phyloP scores from a whole-genome alignment of 2,888 invertebrate species.

The Masnerella sp. region DNA sequence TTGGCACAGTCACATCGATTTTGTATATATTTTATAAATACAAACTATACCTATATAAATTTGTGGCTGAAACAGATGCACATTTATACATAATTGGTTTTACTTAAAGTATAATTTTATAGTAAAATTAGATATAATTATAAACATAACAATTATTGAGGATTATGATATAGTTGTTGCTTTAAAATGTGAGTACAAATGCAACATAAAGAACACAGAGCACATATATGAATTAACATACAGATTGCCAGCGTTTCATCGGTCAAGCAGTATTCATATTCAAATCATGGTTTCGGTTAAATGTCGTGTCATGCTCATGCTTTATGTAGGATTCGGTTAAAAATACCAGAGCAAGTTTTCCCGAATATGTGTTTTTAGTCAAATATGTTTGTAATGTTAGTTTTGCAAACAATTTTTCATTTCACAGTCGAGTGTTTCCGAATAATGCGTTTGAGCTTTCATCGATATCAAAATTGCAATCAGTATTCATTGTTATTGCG shows the following conservation, averaged over 20 bases:
- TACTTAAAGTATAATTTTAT: no score
- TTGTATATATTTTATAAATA: no score
- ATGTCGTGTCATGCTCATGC: slow-evolving; percentile 62
- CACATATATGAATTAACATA: slow-evolving; percentile 54
- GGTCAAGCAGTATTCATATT: slow-evolving; percentile 45
- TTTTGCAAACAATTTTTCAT: background rate
- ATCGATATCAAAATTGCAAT: no score
- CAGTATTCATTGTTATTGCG: background rate
- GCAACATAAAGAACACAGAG: slow-evolving; percentile 71
- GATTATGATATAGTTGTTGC: slow-evolving; percentile 11
- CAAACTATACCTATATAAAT: no score
- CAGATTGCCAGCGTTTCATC: slow-evolving; percentile 43
- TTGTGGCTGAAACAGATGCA: slow-evolving; percentile 6
- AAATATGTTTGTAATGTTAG: background rate
- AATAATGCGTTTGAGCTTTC: no score
- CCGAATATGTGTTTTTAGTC: background rate
- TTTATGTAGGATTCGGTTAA: slow-evolving; percentile 30
- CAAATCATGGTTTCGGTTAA: slow-evolving; percentile 28
- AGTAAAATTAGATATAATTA: background rate
- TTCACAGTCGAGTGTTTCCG: slow-evolving; percentile 5
- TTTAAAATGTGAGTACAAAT: slow-evolving; percentile 60
- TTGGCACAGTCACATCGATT: slow-evolving; percentile 10
- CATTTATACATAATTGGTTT: slow-evolving; percentile 10
- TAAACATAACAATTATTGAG: slow-evolving; percentile 1
- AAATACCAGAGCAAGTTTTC: slow-evolving; percentile 9